Evolutionary conservation across 2,113 vertebrate species (phyloP), one percentile per base, ranked within the genome.

Genomic region (Lophura nycthemera): DNA sequence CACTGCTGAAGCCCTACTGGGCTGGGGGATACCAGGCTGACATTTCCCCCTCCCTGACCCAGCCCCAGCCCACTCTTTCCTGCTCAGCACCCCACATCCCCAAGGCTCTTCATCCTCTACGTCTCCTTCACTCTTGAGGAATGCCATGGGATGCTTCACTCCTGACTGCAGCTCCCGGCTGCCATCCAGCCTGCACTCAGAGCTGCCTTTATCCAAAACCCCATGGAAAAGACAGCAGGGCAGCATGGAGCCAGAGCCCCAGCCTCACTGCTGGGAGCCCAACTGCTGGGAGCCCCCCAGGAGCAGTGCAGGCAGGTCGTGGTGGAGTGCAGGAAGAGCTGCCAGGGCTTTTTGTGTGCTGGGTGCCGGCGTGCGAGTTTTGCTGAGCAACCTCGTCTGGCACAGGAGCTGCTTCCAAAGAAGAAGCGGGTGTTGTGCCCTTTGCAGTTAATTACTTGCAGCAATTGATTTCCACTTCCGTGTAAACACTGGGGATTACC

Each of bases 31-130:
- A 22, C 21, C 10, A 8, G 27, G 21, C 30, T 24, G 36, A 29
- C 15, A 40, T 17, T 24, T 9, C 24, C 36, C 29, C 36, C 36
- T 11, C 29, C 52, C 12, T 27, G 29, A 25, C 36, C 10, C 0
- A 2, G 3, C 24, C 29, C 38, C 36, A n/a, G 15, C 56, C 50
- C 91, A 21, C 13, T 38, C 20, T 29, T 24, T 4, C 8, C 11
- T 0, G 3, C 3, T 3, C 42, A 34, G 3, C 7, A 0, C 65
- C 40, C 5, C 5, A 4, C 0, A 7, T 0, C 32, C 29, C 17
- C 1, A 3, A 4, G 10, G 25, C 11, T 43, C 76, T 70, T 34
- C 57, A 2, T 6, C 87, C 76, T 52, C 79, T 1, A 24, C 56
- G 0, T 42, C 77, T 36, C n/a, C 48, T 38, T 77, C 1, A 18